Percentiles rank a stretch among this genome's conserved stretches.
Conservation (phyloP, 2,888 invertebrate species). For the Listrodromus nycthemerus region DNA sequence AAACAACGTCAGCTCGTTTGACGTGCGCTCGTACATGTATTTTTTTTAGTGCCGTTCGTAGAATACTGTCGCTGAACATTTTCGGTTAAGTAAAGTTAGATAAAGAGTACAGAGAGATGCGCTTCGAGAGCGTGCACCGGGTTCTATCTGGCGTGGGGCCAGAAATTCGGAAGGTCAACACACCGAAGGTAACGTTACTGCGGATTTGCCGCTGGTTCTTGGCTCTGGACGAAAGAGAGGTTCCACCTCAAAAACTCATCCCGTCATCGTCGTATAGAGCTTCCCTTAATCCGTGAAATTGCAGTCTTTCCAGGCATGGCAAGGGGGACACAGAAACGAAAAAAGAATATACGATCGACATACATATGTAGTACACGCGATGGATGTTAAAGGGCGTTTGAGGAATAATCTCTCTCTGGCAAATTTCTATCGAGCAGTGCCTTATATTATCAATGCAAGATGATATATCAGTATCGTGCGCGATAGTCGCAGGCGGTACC, state of each 20-base stretch:
- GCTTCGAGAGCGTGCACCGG: conserved; percentile 35
- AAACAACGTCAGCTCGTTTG: conserved; percentile 40
- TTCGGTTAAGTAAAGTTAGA: conserved; percentile 46
- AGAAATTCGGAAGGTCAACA: conserved; percentile 64
- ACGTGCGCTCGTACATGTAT: conserved; percentile 32
- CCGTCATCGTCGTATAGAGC: conserved; percentile 53
- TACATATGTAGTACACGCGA: not conserved
- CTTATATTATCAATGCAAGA: conserved; percentile 30
- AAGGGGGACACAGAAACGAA: not conserved
- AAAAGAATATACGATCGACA: conserved; percentile 8
- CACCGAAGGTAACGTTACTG: conserved; percentile 54
- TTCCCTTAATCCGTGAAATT: conserved; percentile 56
- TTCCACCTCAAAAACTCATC: conserved; percentile 49
- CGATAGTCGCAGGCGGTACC: not conserved
- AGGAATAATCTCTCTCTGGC: conserved; percentile 24
- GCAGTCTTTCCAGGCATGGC: conserved; percentile 42
- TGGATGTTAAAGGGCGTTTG: not conserved
- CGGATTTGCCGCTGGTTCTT: conserved; percentile 51
- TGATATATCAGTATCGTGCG: conserved; percentile 27
- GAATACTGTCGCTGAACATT: conserved; percentile 39
- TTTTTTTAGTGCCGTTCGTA: conserved; percentile 22
- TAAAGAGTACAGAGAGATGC: conserved; percentile 23
- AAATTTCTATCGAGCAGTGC: conserved; percentile 15
- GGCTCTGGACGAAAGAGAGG: conserved; percentile 46
- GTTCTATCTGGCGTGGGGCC: conserved; percentile 53